Percentiles rank a stretch among this genome's conserved stretches.
phyloP scores from a whole-genome alignment of 1,140 invertebrate genomes.

The Sinonovacula constricta region DNA sequence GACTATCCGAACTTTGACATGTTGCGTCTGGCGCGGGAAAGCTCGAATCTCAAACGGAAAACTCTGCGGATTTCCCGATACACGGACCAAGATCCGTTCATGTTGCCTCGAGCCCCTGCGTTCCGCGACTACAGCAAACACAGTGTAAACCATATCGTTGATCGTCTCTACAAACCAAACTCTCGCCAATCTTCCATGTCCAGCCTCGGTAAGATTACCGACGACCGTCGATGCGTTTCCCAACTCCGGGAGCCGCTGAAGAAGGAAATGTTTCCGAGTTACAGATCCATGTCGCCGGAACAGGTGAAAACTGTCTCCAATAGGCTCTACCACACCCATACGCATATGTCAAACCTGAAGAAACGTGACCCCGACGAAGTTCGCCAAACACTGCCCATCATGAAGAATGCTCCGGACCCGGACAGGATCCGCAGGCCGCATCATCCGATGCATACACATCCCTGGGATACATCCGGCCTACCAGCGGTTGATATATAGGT shows the following conservation, averaged over 20 bases:
- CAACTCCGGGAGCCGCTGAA: constrained; percentile 43
- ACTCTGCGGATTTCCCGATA: constrained; percentile 38
- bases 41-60: constrained; percentile 35
- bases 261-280: constrained; percentile 44
- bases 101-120: constrained; percentile 42
- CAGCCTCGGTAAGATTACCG: constrained; percentile 23
- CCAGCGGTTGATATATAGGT: constrained; percentile 33
- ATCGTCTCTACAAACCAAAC: constrained; percentile 11
- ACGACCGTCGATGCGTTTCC: constrained; percentile 36
- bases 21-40: constrained; percentile 45
- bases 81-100: constrained; percentile 33
- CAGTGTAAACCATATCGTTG: constrained; percentile 29
- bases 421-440: constrained; percentile 27
- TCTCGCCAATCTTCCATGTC: constrained; percentile 8
- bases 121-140: constrained; percentile 46
- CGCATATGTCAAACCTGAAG: constrained; percentile 48
- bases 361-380: constrained; percentile 36
- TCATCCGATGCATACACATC: constrained; percentile 44
- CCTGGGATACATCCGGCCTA: constrained; percentile 41
- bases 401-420: constrained; percentile 44
- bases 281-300: constrained; percentile 42
- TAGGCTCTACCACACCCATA: constrained; percentile 48
- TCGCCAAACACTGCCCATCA: constrained; percentile 29
- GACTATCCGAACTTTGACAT: constrained; percentile 53
- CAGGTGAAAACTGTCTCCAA: constrained; percentile 44